Evolutionary conservation across 2,888 invertebrate genomes (phyloP), one percentile per base, ranked within the genome.

Genomic region (Cantharis rufa): DNA sequence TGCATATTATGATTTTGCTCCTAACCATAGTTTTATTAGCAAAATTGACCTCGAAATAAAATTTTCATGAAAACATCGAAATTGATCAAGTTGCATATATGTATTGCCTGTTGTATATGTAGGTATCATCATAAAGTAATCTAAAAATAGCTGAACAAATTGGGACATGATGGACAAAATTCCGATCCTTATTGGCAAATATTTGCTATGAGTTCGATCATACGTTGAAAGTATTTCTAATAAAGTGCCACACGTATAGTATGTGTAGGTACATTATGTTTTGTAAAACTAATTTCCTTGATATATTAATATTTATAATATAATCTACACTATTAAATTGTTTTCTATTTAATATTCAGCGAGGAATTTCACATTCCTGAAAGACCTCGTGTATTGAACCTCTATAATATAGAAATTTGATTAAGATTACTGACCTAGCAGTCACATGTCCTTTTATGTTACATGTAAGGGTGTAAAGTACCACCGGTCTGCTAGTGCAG

Each of bases 131-230:
- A 66, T 66, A 66, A 66, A 66, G 21, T 66, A 32, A 24, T 28
- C 62, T 48, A 24, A 27, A 73, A 78, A 80, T 80, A 76, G 27
- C 76, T 76, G 18, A 62, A 75, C 72, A 77, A 80, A 80, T 80
- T 76, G 80, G 76, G 72, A 71, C 75, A 73, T 78, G 76, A 78
- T 69, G 72, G 69, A 61, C 73, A 63, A 80, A 76, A 80, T 80
- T 80, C 80, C 80, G 62, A 76, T 78, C 80, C 75, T 71, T 76
- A 80, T 80, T 80, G 78, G 78, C 62, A 78, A 78, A 76, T 77
- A 80, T 75, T 78, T 78, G 75, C 69, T 69, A 69, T 69, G 21
- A 69, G 32, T 69, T 66, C 64, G 18, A 66, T 66, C 24, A 66
- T n/a, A 66, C 13, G 64, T 66, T 66, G 21, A 66, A 66, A 66